phyloP scores from a whole-genome alignment of 2,113 vertebrate genomes.

The Ariopsis seemanni region DNA sequence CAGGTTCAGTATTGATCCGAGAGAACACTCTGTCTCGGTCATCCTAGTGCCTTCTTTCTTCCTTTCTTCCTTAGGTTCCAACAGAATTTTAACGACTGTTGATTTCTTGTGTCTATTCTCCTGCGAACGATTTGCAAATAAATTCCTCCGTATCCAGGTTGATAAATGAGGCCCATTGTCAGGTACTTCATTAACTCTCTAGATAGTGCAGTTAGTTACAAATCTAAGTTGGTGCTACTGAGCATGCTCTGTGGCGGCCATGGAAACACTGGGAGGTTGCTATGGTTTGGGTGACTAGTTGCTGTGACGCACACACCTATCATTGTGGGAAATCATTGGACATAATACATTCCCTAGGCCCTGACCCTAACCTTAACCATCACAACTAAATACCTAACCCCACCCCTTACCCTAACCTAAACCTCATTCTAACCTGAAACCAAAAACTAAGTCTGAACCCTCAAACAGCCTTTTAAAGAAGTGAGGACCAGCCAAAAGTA shows the following conservation, averaged over 20 bases:
- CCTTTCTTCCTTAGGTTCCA: neutral
- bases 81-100: neutral
- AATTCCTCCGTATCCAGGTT: neutral
- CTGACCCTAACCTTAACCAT: too few species aligned
- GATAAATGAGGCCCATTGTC: neutral
- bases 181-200: neutral
- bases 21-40: neutral
- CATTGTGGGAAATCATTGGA: too few species aligned
- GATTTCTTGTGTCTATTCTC: neutral
- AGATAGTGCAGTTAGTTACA: neutral
- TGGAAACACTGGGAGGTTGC: slow-evolving; percentile 29
- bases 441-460: too few species aligned
- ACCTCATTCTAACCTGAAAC: too few species aligned
- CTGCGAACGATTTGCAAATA: neutral
- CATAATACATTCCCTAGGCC: too few species aligned
- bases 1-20: neutral
- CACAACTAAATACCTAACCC: too few species aligned
- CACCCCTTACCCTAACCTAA: too few species aligned
- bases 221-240: neutral
- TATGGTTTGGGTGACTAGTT: slow-evolving; percentile 26
- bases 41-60: neutral
- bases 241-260: slow-evolving; percentile 6
- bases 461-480: too few species aligned
- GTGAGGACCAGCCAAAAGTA: too few species aligned
- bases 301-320: neutral